phyloP scores from a whole-genome alignment of 2,888 invertebrate genomes.

The Dasypogon diadema region DNA sequence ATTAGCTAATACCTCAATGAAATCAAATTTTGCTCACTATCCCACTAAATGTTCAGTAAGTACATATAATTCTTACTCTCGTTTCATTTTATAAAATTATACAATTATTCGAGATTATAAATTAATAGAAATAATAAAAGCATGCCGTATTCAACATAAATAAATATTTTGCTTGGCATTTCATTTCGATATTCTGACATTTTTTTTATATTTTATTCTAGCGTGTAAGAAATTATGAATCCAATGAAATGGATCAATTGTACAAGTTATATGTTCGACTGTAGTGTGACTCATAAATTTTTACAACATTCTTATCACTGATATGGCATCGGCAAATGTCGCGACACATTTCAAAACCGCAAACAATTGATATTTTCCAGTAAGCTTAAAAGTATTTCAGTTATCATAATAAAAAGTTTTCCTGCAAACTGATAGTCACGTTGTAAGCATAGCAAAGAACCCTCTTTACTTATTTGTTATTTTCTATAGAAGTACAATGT shows the following conservation, averaged over 20 bases:
- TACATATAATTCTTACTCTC: too few relatives aligned
- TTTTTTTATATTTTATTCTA: background rate
- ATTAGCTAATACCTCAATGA: too few relatives aligned
- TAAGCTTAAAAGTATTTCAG: slow-evolving; percentile 24
- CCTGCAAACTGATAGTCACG: slow-evolving; percentile 37
- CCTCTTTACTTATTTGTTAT: background rate
- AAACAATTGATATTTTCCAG: slow-evolving; percentile 33
- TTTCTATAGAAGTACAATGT: slow-evolving; percentile 19
- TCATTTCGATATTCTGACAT: too few relatives aligned
- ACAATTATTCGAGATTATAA: too few relatives aligned
- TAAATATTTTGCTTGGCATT: too few relatives aligned
- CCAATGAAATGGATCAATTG: background rate
- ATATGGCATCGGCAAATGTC: slow-evolving; percentile 26
- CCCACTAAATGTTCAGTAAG: too few relatives aligned
- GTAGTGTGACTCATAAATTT: slow-evolving; percentile 30
- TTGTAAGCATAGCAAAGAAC: background rate
- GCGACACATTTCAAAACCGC: slow-evolving; percentile 23
- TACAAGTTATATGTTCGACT: background rate
- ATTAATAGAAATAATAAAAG: too few relatives aligned
- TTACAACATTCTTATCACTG: slow-evolving; percentile 35
- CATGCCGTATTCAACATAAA: too few relatives aligned
- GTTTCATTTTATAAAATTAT: too few relatives aligned
- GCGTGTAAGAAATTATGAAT: background rate
- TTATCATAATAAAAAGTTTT: slow-evolving; percentile 37
- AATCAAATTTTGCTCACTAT: too few relatives aligned